Evolutionary conservation across 2,888 invertebrate species (phyloP), one percentile per base, ranked within the genome.

Genomic region (Acronicta leporina): DNA sequence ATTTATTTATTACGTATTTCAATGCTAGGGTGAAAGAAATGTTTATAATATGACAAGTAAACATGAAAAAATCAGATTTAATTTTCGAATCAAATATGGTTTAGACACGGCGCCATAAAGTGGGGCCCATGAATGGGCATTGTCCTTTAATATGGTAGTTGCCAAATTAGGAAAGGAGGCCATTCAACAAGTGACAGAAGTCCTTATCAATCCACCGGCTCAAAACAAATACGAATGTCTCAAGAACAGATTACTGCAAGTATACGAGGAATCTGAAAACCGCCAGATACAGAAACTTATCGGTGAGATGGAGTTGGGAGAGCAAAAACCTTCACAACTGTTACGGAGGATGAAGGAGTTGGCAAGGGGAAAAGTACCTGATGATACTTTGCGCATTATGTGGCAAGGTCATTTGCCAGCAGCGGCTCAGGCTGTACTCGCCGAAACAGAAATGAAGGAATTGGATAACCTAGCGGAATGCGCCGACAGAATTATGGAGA

Each of bases 321-420:
- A 40, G 7, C 48, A 49, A 14, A 40, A 40, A 10, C 48, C 48
- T 10, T 49, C 48, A 7, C 48, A 40, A 5, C 48, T 49, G 1
- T 25, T 40, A 5, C 11, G 7, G 2, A 40, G 48, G 1, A 40
- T 49, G 48, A n/a, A 25, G 7, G 48, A 49, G 6, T 9, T 35
- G 9, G 47, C 47, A 1, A 35, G 47, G 13, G 35, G 35, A 1
- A 47, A 47, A 13, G 20, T 47, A 5, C 40, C 48, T 4, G 48
- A 49, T 11, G 48, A 49, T 3, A 40, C 48, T 1, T 15, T 49
- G 2, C 25, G 40, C n/a, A n/a, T 49, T 11, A 10, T 49, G 5
- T 48, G 48, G 48, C 38, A 40, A 40, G 25, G 35, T 3, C 47
- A 49, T 40, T 11, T 49, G n/a, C n/a, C 38, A n/a, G n/a, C 38